Percentiles rank a stretch among this genome's conserved stretches.
These are phyloP conservation scores for Phylloscopus collybita DNA, from an alignment of 2,797 vertebrate species.

Conservation along the genomic window DNA sequence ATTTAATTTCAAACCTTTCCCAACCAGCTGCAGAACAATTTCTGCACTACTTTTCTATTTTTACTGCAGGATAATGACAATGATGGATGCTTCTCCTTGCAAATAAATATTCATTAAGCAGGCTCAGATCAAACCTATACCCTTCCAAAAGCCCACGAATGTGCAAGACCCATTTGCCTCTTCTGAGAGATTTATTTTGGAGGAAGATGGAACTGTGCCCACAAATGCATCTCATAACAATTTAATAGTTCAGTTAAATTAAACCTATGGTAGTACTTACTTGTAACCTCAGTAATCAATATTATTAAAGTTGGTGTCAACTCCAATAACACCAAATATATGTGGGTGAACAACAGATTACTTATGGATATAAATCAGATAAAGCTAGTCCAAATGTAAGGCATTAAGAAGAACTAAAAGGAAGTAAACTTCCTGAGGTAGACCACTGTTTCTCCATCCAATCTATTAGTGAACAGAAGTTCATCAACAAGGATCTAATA, in stretches of 20 bases:
- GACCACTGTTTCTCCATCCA: conserved; percentile 19
- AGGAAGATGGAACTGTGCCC: conserved; percentile 57
- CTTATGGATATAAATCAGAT: conserved; percentile 34
- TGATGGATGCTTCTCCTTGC: conserved; percentile 75
- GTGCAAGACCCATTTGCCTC: conserved; percentile 48
- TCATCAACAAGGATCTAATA: background rate
- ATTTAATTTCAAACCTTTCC: conserved; percentile 75
- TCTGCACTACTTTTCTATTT: conserved; percentile 73
- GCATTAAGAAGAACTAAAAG: conserved; percentile 19
- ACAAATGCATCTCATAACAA: conserved; percentile 61
- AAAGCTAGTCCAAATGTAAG: background rate
- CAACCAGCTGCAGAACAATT: conserved; percentile 68
- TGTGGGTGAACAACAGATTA: conserved; percentile 55
- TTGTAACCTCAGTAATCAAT: conserved; percentile 66
- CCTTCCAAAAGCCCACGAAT: conserved; percentile 36
- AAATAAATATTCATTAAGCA: conserved; percentile 79
- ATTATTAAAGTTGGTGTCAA: conserved; percentile 58
- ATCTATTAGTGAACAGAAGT: background rate
- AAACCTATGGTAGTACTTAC: conserved; percentile 55
- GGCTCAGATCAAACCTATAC: conserved; percentile 62
- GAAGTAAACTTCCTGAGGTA: conserved; percentile 9
- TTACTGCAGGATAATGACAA: conserved; percentile 75
- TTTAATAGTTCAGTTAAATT: conserved; percentile 73
- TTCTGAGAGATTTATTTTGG: conserved; percentile 58
- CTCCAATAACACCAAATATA: conserved; percentile 55